phyloP scores from a whole-genome alignment of 2,888 invertebrate species.

The Agonopterix arenella region DNA sequence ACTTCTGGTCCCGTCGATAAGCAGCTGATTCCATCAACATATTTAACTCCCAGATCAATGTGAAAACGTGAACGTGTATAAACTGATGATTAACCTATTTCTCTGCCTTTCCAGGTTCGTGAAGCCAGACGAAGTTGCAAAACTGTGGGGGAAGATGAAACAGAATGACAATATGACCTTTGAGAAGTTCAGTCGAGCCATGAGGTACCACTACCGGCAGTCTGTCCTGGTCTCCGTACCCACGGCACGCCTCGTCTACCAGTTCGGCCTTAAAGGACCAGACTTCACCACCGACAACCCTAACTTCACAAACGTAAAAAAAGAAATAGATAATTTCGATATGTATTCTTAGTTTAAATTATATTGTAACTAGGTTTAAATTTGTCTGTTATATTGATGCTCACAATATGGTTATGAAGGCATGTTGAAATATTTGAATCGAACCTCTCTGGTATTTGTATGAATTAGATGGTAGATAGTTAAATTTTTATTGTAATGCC shows the following conservation, averaged over 20 bases:
- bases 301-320: constrained; percentile 59
- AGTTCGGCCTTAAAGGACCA: constrained; percentile 88
- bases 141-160: constrained; percentile 91
- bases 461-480: background rate
- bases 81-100: background rate
- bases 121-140: constrained; percentile 90
- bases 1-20: background rate
- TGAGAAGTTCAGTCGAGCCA: constrained; percentile 93
- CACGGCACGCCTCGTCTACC: constrained; percentile 86
- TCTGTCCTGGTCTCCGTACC: constrained; percentile 85
- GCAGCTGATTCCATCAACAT: background rate
- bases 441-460: background rate
- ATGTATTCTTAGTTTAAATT: constrained; percentile 48
- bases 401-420: background rate
- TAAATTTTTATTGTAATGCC: background rate
- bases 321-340: constrained; percentile 45
- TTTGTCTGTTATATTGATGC: constrained; percentile 1
- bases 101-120: constrained; percentile 79
- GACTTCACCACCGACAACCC: constrained; percentile 85
- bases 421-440: background rate
- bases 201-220: constrained; percentile 91
- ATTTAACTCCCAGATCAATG: too few relatives aligned
- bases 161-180: constrained; percentile 94
- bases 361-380: background rate
- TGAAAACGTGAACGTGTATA: too few relatives aligned